Percentiles rank a stretch among this genome's conserved stretches.
Conservation (phyloP, 2,888 invertebrate species). For the Trichogramma dendrolimi region DNA sequence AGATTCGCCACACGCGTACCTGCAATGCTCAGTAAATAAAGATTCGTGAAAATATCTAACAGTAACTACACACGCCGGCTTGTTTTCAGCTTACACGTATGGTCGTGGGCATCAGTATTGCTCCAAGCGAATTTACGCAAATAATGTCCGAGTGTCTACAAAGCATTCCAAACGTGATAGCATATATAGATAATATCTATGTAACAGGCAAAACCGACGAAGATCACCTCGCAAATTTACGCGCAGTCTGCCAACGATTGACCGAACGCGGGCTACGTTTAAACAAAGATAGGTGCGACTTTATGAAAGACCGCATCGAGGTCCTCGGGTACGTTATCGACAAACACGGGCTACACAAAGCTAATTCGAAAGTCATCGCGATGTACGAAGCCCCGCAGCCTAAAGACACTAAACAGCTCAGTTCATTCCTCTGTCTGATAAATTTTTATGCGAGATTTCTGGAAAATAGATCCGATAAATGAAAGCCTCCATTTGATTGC, state of each 20-base stretch:
- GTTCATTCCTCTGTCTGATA: slow-evolving; percentile 15
- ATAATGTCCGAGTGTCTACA: slow-evolving; percentile 23
- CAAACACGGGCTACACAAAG: slow-evolving; percentile 30
- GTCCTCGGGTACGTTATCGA: slow-evolving; percentile 34
- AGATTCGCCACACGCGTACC: slow-evolving; percentile 24
- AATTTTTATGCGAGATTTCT: slow-evolving; percentile 18
- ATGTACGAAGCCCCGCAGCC: slow-evolving; percentile 16
- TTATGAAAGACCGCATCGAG: slow-evolving; percentile 30
- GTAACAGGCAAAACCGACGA: slow-evolving; percentile 24
- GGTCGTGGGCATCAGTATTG: no score
- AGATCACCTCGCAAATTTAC: slow-evolving; percentile 28
- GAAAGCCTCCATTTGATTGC: slow-evolving; percentile 21
- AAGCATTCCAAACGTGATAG: slow-evolving; percentile 27
- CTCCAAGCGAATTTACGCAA: slow-evolving; percentile 10
- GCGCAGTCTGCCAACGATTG: slow-evolving; percentile 30
- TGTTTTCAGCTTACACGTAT: no score
- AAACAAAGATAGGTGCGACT: slow-evolving; percentile 32
- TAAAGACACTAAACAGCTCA: slow-evolving; percentile 12
- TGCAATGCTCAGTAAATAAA: slow-evolving; percentile 27
- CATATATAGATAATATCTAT: slow-evolving; percentile 34
- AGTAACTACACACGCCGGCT: slow-evolving; percentile 12
- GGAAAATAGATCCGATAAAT: neutral
- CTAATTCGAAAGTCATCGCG: slow-evolving; percentile 13
- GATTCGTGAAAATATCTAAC: slow-evolving; percentile 16
- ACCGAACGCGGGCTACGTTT: slow-evolving; percentile 29